A percentile compares a stretch with the other conserved stretches of the same genome.
phyloP scores from a whole-genome alignment of 2,888 invertebrate genomes.

The Beris morrisii region DNA sequence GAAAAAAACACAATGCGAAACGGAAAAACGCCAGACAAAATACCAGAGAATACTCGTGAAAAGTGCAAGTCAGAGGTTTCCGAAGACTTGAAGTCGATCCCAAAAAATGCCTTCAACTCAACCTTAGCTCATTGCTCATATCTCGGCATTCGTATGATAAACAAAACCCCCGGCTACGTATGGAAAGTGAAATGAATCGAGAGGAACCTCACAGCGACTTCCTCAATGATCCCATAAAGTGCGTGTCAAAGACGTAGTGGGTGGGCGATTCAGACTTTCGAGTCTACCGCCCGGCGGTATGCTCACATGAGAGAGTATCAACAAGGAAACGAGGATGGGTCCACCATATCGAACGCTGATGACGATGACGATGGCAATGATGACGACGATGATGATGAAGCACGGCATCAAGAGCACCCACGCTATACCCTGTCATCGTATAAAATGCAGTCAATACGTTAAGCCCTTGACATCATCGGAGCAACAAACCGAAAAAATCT shows the following conservation, averaged over 20 bases:
- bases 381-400: slow-evolving; percentile 25
- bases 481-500: slow-evolving; percentile 9
- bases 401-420: slow-evolving; percentile 21
- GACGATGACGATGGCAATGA: slow-evolving; percentile 17
- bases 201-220: no score
- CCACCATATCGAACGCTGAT: slow-evolving; percentile 23
- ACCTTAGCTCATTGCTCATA: no score
- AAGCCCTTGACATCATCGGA: slow-evolving; percentile 24
- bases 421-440: slow-evolving; percentile 14
- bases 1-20: slow-evolving; percentile 1
- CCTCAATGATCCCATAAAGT: slow-evolving; percentile 4
- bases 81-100: slow-evolving; percentile 12
- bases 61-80: slow-evolving; percentile 17
- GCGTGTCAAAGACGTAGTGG: slow-evolving; percentile 17
- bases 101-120: background rate
- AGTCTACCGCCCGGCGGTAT: slow-evolving; percentile 15
- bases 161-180: no score
- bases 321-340: slow-evolving; percentile 24
- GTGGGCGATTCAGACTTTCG: slow-evolving; percentile 28
- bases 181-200: no score
- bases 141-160: no score
- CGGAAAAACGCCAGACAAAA: background rate
- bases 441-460: slow-evolving; percentile 27
- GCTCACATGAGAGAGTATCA: slow-evolving; percentile 24
- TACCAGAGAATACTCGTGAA: slow-evolving; percentile 10